A percentile compares a stretch with the other conserved stretches of the same genome.
phyloP scores from a whole-genome alignment of 2,888 invertebrate species.

The Adelognathus sp. region DNA sequence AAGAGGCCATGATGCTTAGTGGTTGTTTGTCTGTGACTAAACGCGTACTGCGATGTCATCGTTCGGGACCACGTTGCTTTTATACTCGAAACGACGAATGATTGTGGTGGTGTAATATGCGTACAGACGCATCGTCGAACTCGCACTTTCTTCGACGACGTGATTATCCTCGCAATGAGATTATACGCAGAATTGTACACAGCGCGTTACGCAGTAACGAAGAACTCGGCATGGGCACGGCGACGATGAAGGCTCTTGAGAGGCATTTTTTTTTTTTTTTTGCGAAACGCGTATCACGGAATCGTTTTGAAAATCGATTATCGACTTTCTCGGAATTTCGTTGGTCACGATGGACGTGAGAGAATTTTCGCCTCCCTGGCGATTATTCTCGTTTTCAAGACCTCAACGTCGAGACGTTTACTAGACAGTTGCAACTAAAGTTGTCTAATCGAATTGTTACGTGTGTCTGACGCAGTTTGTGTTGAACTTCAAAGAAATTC shows the following conservation, averaged over 20 bases:
- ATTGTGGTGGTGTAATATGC: constrained; percentile 3
- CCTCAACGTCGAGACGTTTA: neutral
- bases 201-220: constrained; percentile 44
- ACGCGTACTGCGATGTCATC: constrained; percentile 52
- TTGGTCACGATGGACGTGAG: neutral
- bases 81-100: constrained; percentile 60
- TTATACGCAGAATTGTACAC: neutral
- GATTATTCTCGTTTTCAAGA: neutral
- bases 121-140: constrained; percentile 20
- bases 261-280: too few species aligned
- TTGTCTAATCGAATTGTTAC: too few species aligned
- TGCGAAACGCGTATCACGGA: constrained; percentile 22
- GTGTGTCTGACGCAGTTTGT: neutral
- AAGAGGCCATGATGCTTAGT: constrained; percentile 63
- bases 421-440: neutral
- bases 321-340: neutral
- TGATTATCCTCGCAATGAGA: constrained; percentile 62
- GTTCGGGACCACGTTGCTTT: constrained; percentile 58
- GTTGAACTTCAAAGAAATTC: neutral
- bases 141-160: constrained; percentile 68
- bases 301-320: neutral
- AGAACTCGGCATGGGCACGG: constrained; percentile 27
- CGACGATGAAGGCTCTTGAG: constrained; percentile 22
- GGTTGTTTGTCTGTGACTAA: constrained; percentile 51
- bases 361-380: neutral